A percentile compares a stretch with the other conserved stretches of the same genome.
phyloP scores from a whole-genome alignment of 2,113 vertebrate genomes.

The Gavia stellata region DNA sequence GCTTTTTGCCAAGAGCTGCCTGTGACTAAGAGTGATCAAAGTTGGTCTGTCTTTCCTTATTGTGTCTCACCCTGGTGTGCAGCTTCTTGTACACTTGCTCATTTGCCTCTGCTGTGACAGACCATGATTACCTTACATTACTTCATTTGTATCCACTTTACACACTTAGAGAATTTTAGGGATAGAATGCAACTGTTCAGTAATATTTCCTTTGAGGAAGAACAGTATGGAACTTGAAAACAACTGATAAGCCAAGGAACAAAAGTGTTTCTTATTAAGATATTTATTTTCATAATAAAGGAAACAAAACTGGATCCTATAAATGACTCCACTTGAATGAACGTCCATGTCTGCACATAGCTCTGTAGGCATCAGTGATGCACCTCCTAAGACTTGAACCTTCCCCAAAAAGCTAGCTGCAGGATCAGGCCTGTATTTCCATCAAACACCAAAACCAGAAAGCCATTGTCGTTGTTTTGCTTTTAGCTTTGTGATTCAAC shows the following conservation, averaged over 20 bases:
- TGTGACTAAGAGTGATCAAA: neutral
- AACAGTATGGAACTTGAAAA: neutral
- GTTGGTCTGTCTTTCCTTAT: neutral
- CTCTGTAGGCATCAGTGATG: neutral
- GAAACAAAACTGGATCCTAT: neutral
- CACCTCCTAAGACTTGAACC: neutral
- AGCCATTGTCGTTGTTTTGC: neutral
- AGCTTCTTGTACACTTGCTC: neutral
- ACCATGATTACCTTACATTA: neutral
- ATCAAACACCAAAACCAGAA: neutral
- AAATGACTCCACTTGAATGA: neutral
- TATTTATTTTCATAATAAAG: neutral
- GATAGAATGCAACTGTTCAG: neutral
- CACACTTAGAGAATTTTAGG: neutral
- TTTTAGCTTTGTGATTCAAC: neutral
- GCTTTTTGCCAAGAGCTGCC: neutral
- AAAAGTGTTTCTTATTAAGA: neutral
- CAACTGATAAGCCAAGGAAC: neutral
- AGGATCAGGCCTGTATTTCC: neutral
- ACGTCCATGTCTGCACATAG: neutral
- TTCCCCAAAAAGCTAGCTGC: neutral
- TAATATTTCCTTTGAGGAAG: neutral
- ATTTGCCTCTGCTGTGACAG: neutral
- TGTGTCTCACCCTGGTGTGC: neutral
- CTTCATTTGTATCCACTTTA: neutral